phyloP scores from a whole-genome alignment of 2,113 vertebrate species.

The Tinamus guttatus region DNA sequence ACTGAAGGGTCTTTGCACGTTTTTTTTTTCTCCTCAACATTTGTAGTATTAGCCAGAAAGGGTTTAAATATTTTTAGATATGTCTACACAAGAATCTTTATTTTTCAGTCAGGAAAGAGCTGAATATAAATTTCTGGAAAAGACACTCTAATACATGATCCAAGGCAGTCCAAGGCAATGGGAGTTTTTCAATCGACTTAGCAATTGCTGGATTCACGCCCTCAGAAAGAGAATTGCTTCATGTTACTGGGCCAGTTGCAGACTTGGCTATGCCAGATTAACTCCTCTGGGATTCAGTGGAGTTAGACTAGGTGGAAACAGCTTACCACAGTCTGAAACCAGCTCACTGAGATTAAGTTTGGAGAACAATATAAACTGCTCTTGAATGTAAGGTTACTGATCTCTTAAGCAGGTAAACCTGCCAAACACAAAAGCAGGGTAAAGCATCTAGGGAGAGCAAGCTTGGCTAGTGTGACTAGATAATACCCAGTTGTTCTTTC shows the following conservation, averaged over 20 bases:
- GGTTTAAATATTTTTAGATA: slow-evolving; percentile 44
- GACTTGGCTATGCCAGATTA: neutral
- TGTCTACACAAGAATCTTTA: neutral
- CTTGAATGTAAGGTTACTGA: no score
- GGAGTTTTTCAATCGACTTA: neutral
- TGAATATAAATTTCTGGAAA: neutral
- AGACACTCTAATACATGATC: neutral
- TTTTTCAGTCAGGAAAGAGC: neutral
- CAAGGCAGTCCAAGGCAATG: neutral
- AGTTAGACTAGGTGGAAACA: neutral
- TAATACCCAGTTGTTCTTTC: neutral
- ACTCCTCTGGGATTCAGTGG: neutral
- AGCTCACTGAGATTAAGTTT: neutral
- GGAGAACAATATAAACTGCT: neutral
- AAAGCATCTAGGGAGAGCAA: fast-evolving
- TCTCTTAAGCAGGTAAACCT: neutral
- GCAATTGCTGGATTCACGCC: neutral
- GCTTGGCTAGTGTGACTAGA: neutral
- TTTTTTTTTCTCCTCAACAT: neutral
- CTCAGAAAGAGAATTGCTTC: neutral
- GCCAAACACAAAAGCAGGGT: fast-evolving
- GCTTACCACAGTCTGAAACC: neutral
- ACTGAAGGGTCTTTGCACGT: neutral
- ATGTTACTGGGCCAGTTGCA: neutral
- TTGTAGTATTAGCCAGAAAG: neutral